Evolutionary conservation across 2,113 vertebrate genomes (phyloP), one percentile per base, ranked within the genome.

Genomic region (Raja brachyura): DNA sequence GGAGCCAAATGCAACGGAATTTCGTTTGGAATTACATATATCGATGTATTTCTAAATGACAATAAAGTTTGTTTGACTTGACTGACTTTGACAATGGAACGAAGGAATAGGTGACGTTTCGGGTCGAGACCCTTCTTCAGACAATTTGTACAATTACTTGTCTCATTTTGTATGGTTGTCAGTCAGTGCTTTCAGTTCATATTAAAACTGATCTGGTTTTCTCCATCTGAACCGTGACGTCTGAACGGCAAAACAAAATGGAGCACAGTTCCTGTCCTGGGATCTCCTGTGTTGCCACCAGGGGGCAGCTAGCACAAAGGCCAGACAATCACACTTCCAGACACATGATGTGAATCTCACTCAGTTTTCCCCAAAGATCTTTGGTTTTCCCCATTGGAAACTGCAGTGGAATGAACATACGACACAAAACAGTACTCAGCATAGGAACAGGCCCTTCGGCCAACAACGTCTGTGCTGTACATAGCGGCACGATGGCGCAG

Each of bases 251-350:
- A 90, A 68, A 16, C 63, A 92, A 73, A 73, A 33, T 48, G 66
- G 31, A 73, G 33, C 33, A 92, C 20, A 10, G 88, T 14, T 70
- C 31, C 70, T 5, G 33, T 48, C 0, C 20, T 73, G 22, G 33
- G 90, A 73, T 74, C 66, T 73, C 2, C 14, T 48, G 66, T 9
- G 48, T 54, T 73, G 70, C 22, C 66, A 92, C 9, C 83, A 88
- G 83, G 63, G 25, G 83, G 83, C 59, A 88, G 83, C 83, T 63
- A 73, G 39, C 39, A 73, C 90, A 48, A 66, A 73, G 70, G 88
- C 25, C 90, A 92, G 33, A 54, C 33, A 25, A 25, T 25, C 16
- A 25, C 54, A 59, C 33, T 73, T 92, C 11, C 22, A 11, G 73
- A 33, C 68, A 73, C 63, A 25, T 83, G 54, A 59, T 3, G 1